Conservation (phyloP, 2,113 vertebrate genomes). For the Lota lota region DNA sequence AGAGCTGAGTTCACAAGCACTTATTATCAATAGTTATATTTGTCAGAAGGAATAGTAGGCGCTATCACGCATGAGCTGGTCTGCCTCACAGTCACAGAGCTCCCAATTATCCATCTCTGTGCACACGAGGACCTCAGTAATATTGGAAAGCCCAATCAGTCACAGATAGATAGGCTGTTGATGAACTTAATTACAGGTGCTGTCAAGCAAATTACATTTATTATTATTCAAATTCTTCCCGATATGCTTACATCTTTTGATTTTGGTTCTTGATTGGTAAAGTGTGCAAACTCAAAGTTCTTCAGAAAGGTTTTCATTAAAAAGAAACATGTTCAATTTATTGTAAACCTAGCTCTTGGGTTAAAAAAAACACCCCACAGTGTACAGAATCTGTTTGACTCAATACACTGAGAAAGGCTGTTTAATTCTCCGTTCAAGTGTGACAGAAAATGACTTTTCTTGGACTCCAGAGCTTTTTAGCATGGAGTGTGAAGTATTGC, state of each 20-base stretch:
- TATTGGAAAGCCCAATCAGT: conserved; percentile 16
- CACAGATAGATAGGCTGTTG: background rate
- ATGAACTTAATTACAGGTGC: conserved; percentile 1
- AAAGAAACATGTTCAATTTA: no score
- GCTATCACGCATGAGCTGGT: background rate
- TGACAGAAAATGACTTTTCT: background rate
- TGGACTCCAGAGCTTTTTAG: conserved; percentile 2
- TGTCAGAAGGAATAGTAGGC: background rate
- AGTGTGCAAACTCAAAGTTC: no score
- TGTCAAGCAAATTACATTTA: background rate
- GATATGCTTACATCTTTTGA: background rate
- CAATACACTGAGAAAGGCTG: background rate
- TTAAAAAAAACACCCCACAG: no score
- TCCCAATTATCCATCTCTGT: background rate
- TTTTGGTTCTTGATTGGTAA: background rate
- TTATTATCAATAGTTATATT: background rate
- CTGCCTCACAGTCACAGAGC: background rate
- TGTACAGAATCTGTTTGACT: no score
- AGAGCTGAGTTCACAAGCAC: background rate
- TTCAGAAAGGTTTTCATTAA: no score
- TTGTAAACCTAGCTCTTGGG: no score
- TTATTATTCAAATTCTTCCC: background rate
- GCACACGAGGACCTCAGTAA: background rate
- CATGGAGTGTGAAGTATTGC: background rate
- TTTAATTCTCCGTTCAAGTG: conserved; percentile 3